Evolutionary conservation across 2,888 invertebrate species (phyloP).

Genomic region (Caenorhabditis macrosperma): DNA sequence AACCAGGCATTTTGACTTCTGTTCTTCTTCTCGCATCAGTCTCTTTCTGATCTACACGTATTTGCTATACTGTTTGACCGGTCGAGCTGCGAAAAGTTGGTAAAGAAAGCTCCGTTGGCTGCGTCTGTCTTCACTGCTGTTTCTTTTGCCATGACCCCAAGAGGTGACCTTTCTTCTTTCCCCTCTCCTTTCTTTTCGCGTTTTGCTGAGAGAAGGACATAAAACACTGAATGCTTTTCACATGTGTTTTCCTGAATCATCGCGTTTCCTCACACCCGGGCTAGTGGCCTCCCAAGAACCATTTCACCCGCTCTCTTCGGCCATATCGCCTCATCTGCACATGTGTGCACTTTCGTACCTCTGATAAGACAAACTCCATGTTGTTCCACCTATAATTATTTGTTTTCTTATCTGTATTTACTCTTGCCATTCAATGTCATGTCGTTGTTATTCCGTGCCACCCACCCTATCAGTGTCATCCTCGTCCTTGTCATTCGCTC

Average conservation of each 20-base stretch:
- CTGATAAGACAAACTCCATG: background rate
- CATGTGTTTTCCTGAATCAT: conserved; percentile 1
- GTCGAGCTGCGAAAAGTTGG: background rate
- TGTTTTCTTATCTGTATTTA: background rate
- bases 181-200: background rate
- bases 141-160: no score
- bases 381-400: background rate
- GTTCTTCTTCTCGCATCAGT: background rate
- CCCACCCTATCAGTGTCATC: background rate
- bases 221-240: background rate
- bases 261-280: background rate
- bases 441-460: no score
- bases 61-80: background rate
- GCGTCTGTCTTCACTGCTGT: no score
- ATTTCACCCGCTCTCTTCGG: no score
- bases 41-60: background rate
- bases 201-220: background rate
- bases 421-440: background rate
- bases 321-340: no score
- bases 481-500: background rate
- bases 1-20: background rate
- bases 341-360: background rate
- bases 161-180: background rate
- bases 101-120: no score
- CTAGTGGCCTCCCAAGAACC: background rate